Percentiles rank a stretch among this genome's conserved stretches.
phyloP scores from a whole-genome alignment of 2,113 vertebrate species.

The Spizaetus ornatus region DNA sequence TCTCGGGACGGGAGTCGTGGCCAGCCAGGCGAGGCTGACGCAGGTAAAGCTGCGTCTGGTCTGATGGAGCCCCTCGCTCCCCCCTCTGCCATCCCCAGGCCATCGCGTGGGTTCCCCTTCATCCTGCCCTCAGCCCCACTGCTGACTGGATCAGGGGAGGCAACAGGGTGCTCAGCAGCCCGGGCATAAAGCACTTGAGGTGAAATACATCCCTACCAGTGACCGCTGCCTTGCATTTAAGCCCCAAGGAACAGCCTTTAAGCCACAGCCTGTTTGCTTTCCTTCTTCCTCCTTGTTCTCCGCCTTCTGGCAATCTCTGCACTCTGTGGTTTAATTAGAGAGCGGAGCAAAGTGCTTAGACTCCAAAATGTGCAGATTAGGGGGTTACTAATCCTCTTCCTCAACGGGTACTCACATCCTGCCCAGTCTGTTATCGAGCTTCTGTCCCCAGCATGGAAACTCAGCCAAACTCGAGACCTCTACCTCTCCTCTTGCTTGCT shows the following conservation, averaged over 20 bases:
- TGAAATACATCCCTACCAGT: background rate
- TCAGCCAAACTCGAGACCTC: background rate
- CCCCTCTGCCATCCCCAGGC: background rate
- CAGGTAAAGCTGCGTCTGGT: background rate
- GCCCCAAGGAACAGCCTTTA: background rate
- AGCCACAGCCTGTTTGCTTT: background rate
- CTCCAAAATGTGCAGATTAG: conserved; percentile 30
- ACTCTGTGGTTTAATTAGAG: conserved; percentile 33
- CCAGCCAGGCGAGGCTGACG: background rate
- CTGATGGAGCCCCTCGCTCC: background rate
- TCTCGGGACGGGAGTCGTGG: background rate
- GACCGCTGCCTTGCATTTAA: background rate
- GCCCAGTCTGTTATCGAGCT: background rate
- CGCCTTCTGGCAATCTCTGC: conserved; percentile 8
- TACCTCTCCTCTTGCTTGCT: background rate
- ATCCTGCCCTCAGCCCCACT: background rate
- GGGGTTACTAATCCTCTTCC: conserved; percentile 29
- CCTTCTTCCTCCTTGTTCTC: background rate
- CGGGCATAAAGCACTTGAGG: background rate
- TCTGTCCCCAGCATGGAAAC: background rate
- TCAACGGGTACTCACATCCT: conserved; percentile 19
- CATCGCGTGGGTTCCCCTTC: background rate
- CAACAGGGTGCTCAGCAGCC: background rate
- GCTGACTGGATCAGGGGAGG: background rate
- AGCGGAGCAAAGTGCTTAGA: background rate